Evolutionary conservation across 2,888 invertebrate species (phyloP).

Genomic region (Drosophila neotestacea): DNA sequence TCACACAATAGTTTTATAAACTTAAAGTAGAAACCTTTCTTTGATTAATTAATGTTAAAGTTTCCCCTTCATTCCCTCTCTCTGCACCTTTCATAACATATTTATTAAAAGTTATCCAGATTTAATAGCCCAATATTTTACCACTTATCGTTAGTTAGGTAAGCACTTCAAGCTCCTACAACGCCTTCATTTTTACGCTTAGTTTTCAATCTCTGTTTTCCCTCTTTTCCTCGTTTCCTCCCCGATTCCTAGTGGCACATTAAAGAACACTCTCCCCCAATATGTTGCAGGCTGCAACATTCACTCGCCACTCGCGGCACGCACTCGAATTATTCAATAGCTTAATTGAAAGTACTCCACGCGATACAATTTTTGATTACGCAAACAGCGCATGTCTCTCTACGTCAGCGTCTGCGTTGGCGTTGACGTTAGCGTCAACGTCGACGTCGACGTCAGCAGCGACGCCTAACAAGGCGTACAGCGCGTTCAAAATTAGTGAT

Average conservation of each 20-base stretch:
- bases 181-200: neutral
- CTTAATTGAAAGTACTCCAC: slow-evolving; percentile 79
- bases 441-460: slow-evolving; percentile 21
- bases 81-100: too few species aligned
- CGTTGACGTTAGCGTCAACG: slow-evolving; percentile 23
- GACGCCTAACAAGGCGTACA: slow-evolving; percentile 70
- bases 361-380: slow-evolving; percentile 76
- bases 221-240: neutral
- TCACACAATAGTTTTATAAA: too few species aligned
- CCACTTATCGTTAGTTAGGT: slow-evolving; percentile 1
- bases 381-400: slow-evolving; percentile 70
- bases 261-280: slow-evolving; percentile 37
- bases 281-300: slow-evolving; percentile 47
- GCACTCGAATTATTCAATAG: slow-evolving; percentile 76
- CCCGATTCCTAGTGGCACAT: slow-evolving; percentile 3
- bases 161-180: neutral
- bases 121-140: too few species aligned
- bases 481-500: slow-evolving; percentile 78
- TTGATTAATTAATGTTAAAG: too few species aligned
- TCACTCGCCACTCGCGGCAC: slow-evolving; percentile 61
- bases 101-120: neutral
- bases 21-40: too few species aligned
- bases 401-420: slow-evolving; percentile 16
- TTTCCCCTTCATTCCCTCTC: too few species aligned
- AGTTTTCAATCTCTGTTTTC: neutral